Evolutionary conservation across 92 coral and sea anemone genomes (phyloP).

Genomic region (Heliopora coerulea): DNA sequence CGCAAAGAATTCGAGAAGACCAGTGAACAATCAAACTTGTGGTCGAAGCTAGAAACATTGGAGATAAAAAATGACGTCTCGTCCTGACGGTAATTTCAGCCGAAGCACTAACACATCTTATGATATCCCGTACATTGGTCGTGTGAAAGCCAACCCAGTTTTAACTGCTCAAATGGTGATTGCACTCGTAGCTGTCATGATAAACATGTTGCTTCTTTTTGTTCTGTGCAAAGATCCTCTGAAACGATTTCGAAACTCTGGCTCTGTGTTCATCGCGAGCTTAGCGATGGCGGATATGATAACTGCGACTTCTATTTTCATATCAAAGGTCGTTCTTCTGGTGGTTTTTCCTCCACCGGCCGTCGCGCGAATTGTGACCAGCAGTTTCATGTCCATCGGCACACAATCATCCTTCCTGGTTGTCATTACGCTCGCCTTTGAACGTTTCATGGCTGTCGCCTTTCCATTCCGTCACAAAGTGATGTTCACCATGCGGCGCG

Average conservation of each 20-base stretch:
- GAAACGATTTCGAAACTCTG: slow-evolving; percentile 3
- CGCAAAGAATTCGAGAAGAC: too few relatives aligned
- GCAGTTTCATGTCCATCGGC: neutral
- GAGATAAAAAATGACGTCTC: too few relatives aligned
- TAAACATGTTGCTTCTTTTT: slow-evolving; percentile 8
- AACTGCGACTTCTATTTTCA: neutral
- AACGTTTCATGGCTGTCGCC: slow-evolving; percentile 22
- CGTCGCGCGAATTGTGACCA: slow-evolving; percentile 12
- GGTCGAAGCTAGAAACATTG: too few relatives aligned
- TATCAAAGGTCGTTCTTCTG: neutral
- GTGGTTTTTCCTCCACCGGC: slow-evolving; percentile 14
- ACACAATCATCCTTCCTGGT: slow-evolving; percentile 15
- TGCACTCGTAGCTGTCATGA: neutral
- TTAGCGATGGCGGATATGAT: slow-evolving; percentile 12
- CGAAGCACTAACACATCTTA: too few relatives aligned
- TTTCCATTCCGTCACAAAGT: slow-evolving; percentile 26
- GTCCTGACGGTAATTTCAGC: too few relatives aligned
- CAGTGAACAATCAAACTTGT: too few relatives aligned
- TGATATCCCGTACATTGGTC: too few relatives aligned
- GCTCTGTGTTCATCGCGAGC: slow-evolving; percentile 12
- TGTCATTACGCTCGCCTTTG: neutral
- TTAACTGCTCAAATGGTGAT: neutral
- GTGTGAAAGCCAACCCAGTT: neutral
- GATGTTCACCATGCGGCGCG: slow-evolving; percentile 20
- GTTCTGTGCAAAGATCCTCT: slow-evolving; percentile 15